These are phyloP conservation scores for Rousettus leschenaultii DNA, from an alignment of 2,113 vertebrate genomes.

Conservation along the genomic window DNA sequence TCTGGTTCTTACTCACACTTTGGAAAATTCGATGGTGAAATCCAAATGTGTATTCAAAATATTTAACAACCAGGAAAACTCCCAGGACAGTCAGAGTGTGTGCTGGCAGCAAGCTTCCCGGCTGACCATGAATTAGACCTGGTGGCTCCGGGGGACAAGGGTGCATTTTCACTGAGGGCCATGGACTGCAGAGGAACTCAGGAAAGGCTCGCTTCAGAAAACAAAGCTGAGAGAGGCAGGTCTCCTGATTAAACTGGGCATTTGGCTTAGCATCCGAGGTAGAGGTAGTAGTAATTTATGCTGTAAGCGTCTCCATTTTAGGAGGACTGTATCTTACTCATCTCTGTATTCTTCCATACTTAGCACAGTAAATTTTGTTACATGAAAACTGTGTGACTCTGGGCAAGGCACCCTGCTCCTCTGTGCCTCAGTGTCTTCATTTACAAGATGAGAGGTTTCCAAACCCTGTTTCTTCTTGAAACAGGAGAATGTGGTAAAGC, in stretches of 20 bases:
- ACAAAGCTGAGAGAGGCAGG: neutral
- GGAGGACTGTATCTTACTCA: neutral
- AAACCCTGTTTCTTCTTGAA: conserved; percentile 24
- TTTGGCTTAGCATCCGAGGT: neutral
- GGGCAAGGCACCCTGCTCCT: neutral
- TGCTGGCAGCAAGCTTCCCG: neutral
- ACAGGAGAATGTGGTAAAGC: neutral
- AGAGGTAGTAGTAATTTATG: neutral
- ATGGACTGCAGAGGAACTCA: neutral
- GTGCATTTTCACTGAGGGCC: neutral
- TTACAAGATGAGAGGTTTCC: conserved; percentile 7
- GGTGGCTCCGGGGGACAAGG: neutral
- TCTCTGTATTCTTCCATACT: neutral
- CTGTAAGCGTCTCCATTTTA: neutral
- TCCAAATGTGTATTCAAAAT: neutral
- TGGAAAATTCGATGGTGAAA: neutral
- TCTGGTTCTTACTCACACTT: conserved; percentile 6
- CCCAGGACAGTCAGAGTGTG: no score
- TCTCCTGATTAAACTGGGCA: neutral
- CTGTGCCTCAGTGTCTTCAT: neutral
- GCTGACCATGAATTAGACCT: neutral
- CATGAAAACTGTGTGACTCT: neutral
- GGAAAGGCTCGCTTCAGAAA: conserved; percentile 6
- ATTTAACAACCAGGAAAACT: neutral
- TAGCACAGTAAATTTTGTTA: neutral